These are phyloP conservation scores for Cephus runcator DNA, from an alignment of 2,888 invertebrate genomes.

Conservation along the genomic window DNA sequence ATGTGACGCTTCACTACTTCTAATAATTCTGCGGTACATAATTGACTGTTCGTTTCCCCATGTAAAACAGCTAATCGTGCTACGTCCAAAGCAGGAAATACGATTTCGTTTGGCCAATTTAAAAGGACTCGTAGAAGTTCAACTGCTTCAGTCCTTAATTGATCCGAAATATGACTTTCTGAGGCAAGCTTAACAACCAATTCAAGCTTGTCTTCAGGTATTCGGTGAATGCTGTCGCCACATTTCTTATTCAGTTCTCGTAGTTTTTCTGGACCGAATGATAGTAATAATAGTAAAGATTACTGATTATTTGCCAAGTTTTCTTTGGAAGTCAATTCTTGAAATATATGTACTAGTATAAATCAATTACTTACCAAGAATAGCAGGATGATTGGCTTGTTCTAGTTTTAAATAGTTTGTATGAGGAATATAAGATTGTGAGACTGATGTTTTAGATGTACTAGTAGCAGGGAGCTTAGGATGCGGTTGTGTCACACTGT, in stretches of 20 bases:
- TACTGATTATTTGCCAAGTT: background rate
- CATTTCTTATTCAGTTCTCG: constrained; percentile 77
- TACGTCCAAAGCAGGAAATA: constrained; percentile 91
- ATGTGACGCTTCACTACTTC: constrained; percentile 63
- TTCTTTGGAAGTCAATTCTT: background rate
- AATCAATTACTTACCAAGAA: constrained; percentile 74
- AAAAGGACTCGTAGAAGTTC: constrained; percentile 42
- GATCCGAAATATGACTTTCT: constrained; percentile 31
- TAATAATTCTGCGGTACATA: constrained; percentile 66
- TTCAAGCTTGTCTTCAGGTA: constrained; percentile 71
- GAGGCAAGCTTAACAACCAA: constrained; percentile 73
- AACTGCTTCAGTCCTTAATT: constrained; percentile 32
- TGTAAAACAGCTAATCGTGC: constrained; percentile 84
- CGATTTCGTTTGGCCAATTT: constrained; percentile 69
- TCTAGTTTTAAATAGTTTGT: constrained; percentile 77
- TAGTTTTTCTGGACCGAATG: constrained; percentile 51
- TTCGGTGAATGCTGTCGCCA: constrained; percentile 67
- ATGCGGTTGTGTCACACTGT: constrained; percentile 59
- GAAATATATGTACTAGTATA: background rate
- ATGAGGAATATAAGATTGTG: constrained; percentile 66
- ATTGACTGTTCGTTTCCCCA: constrained; percentile 70
- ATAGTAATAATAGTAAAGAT: background rate
- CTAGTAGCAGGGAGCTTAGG: constrained; percentile 16
- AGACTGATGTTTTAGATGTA: constrained; percentile 28
- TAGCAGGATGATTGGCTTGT: constrained; percentile 79